Base-by-base conservation (phyloP, 2,113 vertebrate species). In the Neogobius melanostomus region DNA sequence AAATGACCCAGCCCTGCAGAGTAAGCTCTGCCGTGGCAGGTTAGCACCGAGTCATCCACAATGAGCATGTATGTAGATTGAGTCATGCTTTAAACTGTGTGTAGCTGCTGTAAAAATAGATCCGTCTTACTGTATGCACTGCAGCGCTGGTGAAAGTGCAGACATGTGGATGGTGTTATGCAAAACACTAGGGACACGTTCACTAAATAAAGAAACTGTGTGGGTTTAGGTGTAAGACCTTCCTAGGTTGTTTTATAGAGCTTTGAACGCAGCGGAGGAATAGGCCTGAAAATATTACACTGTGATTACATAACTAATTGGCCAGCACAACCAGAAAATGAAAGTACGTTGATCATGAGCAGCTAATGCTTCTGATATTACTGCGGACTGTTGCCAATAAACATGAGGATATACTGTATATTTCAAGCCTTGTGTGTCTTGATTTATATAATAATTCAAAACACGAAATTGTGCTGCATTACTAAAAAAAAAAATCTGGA, bases 81-180 rank as follows among this genome's bases (percentile, higher is more conserved):
- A 85, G 21, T 84, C 77, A 84, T 9, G 59, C 44, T 74, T 81
- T 76, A 66, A 69, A 83, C 16, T 1, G 48, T 69, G 70, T 71
- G 74, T 36, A 66, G 17, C 21, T 43, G 59, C 45, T 67, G 42
- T 60, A 81, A 56, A 86, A 66, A 80, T 80, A 84, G 71, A 82
- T 36, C 16, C 11, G 17, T 49, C 12, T 51, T 57, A 66, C 59
- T 64, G 54, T 57, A 45, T 64, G 62, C 69, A 51, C 67, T 61
- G 59, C 42, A 61, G 11, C 11, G 16, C 15, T 65, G 51, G 50
- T 63, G 43, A 15, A 71, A 63, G 61, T 69, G 76, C 82, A 64
- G 71, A 79, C 68, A 85, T 80, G 68, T 69, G 65, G 59, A 66
- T 45, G 66, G 53, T 67, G 15, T 63, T 54, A 54, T 80, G 74